Base-by-base conservation (phyloP, 37 sponge, comb jelly and placozoan genomes). In the Halichondria panicea region DNA sequence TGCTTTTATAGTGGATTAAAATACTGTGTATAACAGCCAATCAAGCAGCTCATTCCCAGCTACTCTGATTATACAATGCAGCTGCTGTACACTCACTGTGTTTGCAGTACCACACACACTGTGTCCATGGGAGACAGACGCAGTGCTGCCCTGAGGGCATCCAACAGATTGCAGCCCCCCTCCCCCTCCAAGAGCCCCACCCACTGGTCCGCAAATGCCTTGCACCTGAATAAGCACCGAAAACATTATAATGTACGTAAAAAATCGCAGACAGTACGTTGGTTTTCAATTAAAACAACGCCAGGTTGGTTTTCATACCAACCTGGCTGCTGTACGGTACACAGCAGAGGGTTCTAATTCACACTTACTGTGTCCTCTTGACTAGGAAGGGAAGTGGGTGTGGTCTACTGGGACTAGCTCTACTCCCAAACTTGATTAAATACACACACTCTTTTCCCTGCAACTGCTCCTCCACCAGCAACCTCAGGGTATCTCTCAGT, bases 61-160 rank as follows among this genome's bases (percentile, higher is more conserved):
- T n/a, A n/a, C n/a, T n/a, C n/a, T n/a, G n/a, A n/a, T n/a, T n/a
- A n/a, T n/a, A 56, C 4, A 56, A 56, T 4, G 27, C n/a, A 24
- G 11, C 5, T 28, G 5, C 13, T 37, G 1, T 15, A n/a, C 2
- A 54, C 64, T 65, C 66, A 82, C 82, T 25, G 22, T 6, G 55
- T 72, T 0, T 40, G 43, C 19, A 82, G 65, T 40, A 82, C 65
- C 21, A 82, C 30, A 21, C 32, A 66, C 25, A 72, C 39, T 12
- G 82, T 73, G 42, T 82, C 74, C 3, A 82, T 34, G 12, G 53
- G 33, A 32, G 57, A 28, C 9, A 82, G 55, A 4, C n/a, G 43
- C n/a, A 73, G 65, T 24, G 74, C 74, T 25, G 43, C 35, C 58
- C 66, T 73, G 41, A 82, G 50, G 2, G 73, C 82, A 18, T 41